Evolutionary conservation across 2,888 invertebrate genomes (phyloP), one percentile per base, ranked within the genome.

Genomic region (Malacosoma neustria): DNA sequence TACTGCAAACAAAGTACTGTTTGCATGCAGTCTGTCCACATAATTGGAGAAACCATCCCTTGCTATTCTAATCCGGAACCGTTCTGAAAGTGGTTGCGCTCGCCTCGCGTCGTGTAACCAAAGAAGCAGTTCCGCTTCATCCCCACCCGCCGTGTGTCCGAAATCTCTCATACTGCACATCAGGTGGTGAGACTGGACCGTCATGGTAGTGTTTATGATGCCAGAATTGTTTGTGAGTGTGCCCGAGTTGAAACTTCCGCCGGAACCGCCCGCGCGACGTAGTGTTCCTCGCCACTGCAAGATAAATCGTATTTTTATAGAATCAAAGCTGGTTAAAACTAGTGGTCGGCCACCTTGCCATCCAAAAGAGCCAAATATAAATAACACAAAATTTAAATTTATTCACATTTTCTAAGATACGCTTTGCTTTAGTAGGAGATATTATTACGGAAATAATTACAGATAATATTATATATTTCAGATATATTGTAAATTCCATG

Each of bases 11-110:
- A 97, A 90, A 13, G 95, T 95, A 67, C 95, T 95, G 70, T 95
- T 95, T 58, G 93, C 93, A 68, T 95, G 93, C 53, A 95, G 75
- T 61, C 95, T 92, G 59, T 96, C 95, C 45, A 95, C 91, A 69
- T 96, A 94, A 72, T 94, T 94, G 11, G 95, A 93, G 76, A 95
- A 94, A 9, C 96, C 96, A 59, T 96, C 95, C 72, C 94, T 94
- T 48, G 94, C 93, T 72, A 96, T 93, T 69, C 91, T 90, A 54
- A 97, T 94, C 61, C 96, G 87, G 82, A 96, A 97, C 46, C 96
- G 87, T 75, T 97, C 97, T 38, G 96, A 95, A 42, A 97, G 87
- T 48, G 93, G 94, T 55, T 91, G 92, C 55, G 88, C 90, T 57
- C 91, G 89, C 51, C 90, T 89, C 12, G 91, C 90, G 68, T 97